Conservation (phyloP, 2,113 vertebrate genomes). For the Sialia sialis region DNA sequence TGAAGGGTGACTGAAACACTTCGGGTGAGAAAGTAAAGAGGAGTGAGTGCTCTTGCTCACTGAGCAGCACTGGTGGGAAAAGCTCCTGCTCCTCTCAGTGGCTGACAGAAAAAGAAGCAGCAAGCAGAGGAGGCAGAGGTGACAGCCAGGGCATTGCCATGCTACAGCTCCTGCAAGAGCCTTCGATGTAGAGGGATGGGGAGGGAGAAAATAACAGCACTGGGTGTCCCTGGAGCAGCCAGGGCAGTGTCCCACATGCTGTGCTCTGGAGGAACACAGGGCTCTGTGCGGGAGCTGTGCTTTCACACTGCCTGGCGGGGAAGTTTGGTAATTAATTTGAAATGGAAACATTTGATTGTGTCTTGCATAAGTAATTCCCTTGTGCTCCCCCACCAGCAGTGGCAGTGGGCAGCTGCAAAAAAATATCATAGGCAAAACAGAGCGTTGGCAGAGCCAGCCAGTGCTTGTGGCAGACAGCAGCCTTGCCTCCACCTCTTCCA, state of each 20-base stretch:
- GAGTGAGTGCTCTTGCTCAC: neutral
- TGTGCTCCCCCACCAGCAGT: accelerated
- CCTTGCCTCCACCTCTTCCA: neutral
- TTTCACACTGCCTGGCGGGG: neutral
- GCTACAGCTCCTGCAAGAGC: accelerated
- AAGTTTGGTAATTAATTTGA: neutral
- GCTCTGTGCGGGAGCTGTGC: accelerated
- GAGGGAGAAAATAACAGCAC: accelerated
- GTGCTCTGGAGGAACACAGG: neutral
- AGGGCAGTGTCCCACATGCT: accelerated
- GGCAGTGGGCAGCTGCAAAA: neutral
- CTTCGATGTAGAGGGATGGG: neutral
- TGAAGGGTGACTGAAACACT: neutral
- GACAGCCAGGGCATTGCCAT: accelerated
- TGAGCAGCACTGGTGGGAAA: neutral
- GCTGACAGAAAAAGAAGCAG: neutral
- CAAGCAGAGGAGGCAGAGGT: accelerated
- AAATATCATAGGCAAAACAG: accelerated
- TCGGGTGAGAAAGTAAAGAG: neutral
- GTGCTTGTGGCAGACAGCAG: no score
- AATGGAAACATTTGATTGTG: neutral
- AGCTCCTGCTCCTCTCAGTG: neutral
- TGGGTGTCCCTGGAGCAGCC: accelerated
- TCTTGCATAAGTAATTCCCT: neutral
- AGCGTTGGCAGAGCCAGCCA: neutral